phyloP scores from a whole-genome alignment of 2,797 vertebrate genomes.

The Jordanella pulchra region DNA sequence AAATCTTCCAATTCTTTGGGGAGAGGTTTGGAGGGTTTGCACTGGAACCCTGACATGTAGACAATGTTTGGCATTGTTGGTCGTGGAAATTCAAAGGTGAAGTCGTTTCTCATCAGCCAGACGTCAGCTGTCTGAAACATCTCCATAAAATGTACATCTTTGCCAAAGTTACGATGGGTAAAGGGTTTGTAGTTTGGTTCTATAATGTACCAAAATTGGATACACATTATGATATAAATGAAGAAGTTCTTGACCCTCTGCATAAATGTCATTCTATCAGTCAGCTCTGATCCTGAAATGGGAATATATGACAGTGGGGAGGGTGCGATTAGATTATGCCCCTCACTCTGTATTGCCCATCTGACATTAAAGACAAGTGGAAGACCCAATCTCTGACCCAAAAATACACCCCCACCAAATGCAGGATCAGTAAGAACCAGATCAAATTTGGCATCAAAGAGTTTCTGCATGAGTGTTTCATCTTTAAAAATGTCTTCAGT shows the following conservation, averaged over 20 bases:
- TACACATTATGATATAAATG: constrained; percentile 24
- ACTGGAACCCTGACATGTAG: constrained; percentile 60
- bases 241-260: constrained; percentile 50
- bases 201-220: constrained; percentile 32
- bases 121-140: constrained; percentile 73
- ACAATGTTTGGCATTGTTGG: constrained; percentile 25
- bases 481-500: constrained; percentile 40
- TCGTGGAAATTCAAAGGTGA: constrained; percentile 34
- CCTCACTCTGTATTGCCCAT: constrained; percentile 66
- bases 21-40: constrained; percentile 46
- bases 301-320: constrained; percentile 59
- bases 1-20: constrained; percentile 41
- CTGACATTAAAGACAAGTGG: constrained; percentile 69
- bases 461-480: constrained; percentile 47
- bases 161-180: constrained; percentile 63
- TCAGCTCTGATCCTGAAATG: constrained; percentile 30
- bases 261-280: constrained; percentile 64
- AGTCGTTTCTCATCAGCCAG: constrained; percentile 77
- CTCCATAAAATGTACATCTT: constrained; percentile 64
- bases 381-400: constrained; percentile 58
- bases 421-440: constrained; percentile 67
- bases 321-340: constrained; percentile 51
- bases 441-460: constrained; percentile 57
- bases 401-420: constrained; percentile 47
- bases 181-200: constrained; percentile 51